phyloP scores from a whole-genome alignment of 1,140 invertebrate genomes.

The Spodoptera frugiperda region DNA sequence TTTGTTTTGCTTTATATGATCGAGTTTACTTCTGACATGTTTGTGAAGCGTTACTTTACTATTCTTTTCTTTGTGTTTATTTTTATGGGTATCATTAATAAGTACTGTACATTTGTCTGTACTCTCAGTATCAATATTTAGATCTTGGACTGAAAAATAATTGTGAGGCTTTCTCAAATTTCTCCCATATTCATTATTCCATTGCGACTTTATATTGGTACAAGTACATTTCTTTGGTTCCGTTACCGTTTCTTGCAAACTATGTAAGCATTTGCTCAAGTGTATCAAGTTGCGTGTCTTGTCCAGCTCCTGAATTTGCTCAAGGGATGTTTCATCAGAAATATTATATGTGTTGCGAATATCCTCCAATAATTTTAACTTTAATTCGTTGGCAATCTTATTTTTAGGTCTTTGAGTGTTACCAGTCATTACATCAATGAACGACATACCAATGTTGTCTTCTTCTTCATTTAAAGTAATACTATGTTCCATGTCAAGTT shows the following conservation, averaged over 20 bases:
- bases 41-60: no score
- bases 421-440: neutral
- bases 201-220: neutral
- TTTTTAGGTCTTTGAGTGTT: neutral
- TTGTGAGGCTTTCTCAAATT: neutral
- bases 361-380: conserved; percentile 3
- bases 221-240: neutral
- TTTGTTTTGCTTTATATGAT: no score
- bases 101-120: neutral
- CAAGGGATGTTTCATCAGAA: conserved; percentile 4
- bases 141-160: no score
- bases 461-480: neutral
- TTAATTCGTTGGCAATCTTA: neutral
- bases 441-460: no score
- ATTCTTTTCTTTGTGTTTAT: no score
- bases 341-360: neutral
- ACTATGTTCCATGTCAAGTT: neutral
- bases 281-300: neutral
- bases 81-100: no score
- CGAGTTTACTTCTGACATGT: no score
- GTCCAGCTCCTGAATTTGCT: neutral
- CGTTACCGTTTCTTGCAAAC: neutral
- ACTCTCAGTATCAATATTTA: neutral
- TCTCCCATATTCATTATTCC: neutral
- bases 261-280: neutral